Percentiles rank a stretch among this genome's conserved stretches.
Conservation (phyloP, 64 coral and sea anemone species). For the Porites australiensis region DNA sequence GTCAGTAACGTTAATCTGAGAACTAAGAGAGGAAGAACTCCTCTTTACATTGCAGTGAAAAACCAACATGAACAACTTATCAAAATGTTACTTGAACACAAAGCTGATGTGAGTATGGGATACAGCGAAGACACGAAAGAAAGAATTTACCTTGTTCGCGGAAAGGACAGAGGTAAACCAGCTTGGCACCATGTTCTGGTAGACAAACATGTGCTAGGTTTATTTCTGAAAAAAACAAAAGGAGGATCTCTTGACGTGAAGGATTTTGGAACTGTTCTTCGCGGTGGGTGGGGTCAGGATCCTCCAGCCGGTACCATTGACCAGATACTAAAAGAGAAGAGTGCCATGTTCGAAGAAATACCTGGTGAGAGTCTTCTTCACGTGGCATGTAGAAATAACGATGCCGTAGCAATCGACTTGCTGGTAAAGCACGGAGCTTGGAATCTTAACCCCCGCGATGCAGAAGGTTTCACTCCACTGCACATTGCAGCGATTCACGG, state of each 20-base stretch:
- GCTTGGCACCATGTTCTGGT: background rate
- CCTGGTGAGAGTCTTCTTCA: background rate
- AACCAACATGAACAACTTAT: background rate
- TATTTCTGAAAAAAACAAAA: background rate
- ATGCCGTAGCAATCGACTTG: background rate
- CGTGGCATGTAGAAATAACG: background rate
- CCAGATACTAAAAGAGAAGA: background rate
- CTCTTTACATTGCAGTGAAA: background rate
- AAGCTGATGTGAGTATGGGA: background rate
- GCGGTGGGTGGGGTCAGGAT: background rate
- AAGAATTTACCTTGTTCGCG: background rate
- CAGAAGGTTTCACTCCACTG: conserved; percentile 4
- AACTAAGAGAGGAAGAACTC: background rate
- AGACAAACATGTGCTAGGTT: background rate
- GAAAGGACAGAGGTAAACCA: background rate
- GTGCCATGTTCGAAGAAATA: background rate
- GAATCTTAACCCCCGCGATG: background rate
- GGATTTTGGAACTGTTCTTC: background rate
- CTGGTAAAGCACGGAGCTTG: background rate
- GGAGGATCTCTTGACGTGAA: background rate
- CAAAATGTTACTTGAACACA: background rate
- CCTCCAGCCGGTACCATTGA: background rate
- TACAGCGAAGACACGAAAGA: background rate
- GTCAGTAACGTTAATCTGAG: background rate
- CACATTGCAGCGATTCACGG: conserved; percentile 11